Conservation (phyloP, 2,888 invertebrate species). For the Campaea margaritaria region DNA sequence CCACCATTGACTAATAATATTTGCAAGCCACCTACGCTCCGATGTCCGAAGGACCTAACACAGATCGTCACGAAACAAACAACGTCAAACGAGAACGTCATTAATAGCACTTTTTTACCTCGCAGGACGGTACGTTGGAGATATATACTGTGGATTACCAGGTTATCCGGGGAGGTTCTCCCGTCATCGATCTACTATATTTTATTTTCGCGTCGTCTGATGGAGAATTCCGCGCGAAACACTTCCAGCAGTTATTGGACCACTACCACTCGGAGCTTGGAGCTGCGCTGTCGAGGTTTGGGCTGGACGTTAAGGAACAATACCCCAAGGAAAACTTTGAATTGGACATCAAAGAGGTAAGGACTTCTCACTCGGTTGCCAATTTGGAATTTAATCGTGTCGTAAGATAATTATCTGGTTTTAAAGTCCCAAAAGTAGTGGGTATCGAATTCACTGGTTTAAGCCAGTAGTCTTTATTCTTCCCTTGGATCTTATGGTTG, state of each 20-base stretch:
- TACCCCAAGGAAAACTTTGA: slow-evolving; percentile 58
- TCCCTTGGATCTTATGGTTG: too few relatives aligned
- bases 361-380: too few relatives aligned
- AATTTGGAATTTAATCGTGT: too few relatives aligned
- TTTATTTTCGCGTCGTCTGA: slow-evolving; percentile 13
- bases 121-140: slow-evolving; percentile 6
- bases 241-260: slow-evolving; percentile 46
- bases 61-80: too few relatives aligned
- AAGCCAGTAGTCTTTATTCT: too few relatives aligned
- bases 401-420: too few relatives aligned
- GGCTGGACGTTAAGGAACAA: slow-evolving; percentile 47
- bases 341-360: slow-evolving; percentile 54
- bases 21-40: too few relatives aligned
- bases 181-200: slow-evolving; percentile 8
- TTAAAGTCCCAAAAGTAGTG: too few relatives aligned
- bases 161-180: slow-evolving; percentile 4
- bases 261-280: slow-evolving; percentile 51
- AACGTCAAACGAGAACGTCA: not conserved
- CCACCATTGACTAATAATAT: too few relatives aligned
- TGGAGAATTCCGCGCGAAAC: slow-evolving; percentile 18
- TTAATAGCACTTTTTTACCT: not conserved
- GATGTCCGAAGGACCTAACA: too few relatives aligned
- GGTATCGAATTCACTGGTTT: too few relatives aligned
- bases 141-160: slow-evolving; percentile 15
- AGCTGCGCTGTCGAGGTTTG: slow-evolving; percentile 49